phyloP scores from a whole-genome alignment of 2,797 vertebrate species.

The Lophius americanus region DNA sequence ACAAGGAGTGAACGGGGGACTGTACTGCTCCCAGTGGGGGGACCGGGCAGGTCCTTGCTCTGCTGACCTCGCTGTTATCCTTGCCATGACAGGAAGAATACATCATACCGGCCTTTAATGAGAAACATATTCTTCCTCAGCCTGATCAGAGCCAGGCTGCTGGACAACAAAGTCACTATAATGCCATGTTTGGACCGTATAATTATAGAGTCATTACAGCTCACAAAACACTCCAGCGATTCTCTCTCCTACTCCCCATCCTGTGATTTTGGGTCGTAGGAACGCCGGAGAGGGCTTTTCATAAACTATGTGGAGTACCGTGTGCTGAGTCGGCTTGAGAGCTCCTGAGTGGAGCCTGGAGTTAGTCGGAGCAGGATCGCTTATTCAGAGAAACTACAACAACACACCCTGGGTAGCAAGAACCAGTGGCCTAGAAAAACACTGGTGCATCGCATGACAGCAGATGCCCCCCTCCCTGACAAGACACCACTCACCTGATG shows the following conservation, averaged over 20 bases:
- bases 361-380: slow-evolving; percentile 53
- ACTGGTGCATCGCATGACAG: slow-evolving; percentile 47
- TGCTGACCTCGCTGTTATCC: slow-evolving; percentile 89
- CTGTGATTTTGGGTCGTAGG: slow-evolving; percentile 47
- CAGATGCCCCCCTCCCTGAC: slow-evolving; percentile 51
- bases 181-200: slow-evolving; percentile 81
- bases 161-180: slow-evolving; percentile 81
- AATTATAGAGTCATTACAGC: slow-evolving; percentile 85
- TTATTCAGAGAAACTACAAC: slow-evolving; percentile 57
- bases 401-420: slow-evolving; percentile 39
- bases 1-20: slow-evolving; percentile 34
- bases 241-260: slow-evolving; percentile 38
- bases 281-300: slow-evolving; percentile 61
- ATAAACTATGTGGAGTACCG: slow-evolving; percentile 63
- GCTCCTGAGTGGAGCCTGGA: slow-evolving; percentile 50
- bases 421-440: slow-evolving; percentile 69
- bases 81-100: slow-evolving; percentile 92
- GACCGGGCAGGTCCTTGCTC: slow-evolving; percentile 63
- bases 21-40: slow-evolving; percentile 75
- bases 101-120: slow-evolving; percentile 85
- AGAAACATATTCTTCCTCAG: slow-evolving; percentile 80
- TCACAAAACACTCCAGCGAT: slow-evolving; percentile 82
- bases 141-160: slow-evolving; percentile 82
- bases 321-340: slow-evolving; percentile 64
- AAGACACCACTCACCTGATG: slow-evolving; percentile 25